Conservation (phyloP, 2,888 invertebrate species). For the Luperina testacea region DNA sequence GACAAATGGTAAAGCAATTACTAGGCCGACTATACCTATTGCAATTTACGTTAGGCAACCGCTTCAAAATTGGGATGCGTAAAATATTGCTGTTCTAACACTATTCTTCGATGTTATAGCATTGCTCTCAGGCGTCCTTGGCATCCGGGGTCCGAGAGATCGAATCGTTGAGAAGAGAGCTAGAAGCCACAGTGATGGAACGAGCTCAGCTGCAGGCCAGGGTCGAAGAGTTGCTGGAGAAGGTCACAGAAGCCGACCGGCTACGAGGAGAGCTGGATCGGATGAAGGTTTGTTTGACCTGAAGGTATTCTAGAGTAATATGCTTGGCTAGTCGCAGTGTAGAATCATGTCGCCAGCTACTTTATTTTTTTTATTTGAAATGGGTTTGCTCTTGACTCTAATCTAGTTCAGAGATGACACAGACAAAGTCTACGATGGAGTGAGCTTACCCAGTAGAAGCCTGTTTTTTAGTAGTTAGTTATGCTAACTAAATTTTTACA, state of each 20-base stretch:
- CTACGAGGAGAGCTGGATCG: constrained; percentile 92
- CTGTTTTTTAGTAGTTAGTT: too few species aligned
- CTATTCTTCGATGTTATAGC: background rate
- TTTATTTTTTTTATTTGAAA: too few species aligned
- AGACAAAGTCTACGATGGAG: too few species aligned
- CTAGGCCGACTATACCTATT: too few species aligned
- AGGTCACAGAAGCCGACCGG: constrained; percentile 92
- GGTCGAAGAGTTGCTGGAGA: constrained; percentile 91
- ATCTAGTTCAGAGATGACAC: too few species aligned
- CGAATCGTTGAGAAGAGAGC: constrained; percentile 91
- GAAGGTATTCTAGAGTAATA: constrained; percentile 3
- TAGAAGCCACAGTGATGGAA: constrained; percentile 92
- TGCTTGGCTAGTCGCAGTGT: constrained; percentile 5
- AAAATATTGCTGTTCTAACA: too few species aligned
- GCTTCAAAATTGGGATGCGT: too few species aligned
- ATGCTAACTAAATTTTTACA: background rate
- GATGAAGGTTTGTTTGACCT: constrained; percentile 90
- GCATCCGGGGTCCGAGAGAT: constrained; percentile 91
- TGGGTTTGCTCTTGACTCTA: too few species aligned
- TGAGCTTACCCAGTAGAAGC: too few species aligned
- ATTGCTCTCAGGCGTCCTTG: constrained; percentile 79
- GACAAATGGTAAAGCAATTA: too few species aligned
- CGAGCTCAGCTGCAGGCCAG: constrained; percentile 91
- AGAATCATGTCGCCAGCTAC: background rate
- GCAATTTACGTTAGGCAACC: too few species aligned